These are phyloP conservation scores for Dasyurus viverrinus DNA, from an alignment of 2,113 vertebrate species.

Conservation along the genomic window DNA sequence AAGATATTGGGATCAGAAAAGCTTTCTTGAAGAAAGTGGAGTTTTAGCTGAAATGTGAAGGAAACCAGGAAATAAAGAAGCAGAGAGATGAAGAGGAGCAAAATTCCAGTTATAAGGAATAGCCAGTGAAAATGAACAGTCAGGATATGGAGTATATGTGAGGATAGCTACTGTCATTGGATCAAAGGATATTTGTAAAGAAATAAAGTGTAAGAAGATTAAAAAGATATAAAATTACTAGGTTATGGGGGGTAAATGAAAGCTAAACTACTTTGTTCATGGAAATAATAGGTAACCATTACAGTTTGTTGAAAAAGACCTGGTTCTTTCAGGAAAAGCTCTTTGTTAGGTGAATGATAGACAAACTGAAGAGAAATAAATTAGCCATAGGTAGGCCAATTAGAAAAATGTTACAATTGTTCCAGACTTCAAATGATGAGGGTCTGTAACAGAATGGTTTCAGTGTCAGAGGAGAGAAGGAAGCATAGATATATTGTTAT, in stretches of 20 bases:
- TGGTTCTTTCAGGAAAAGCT: too few relatives aligned
- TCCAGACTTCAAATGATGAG: too few relatives aligned
- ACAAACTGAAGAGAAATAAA: too few relatives aligned
- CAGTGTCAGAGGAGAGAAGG: too few relatives aligned
- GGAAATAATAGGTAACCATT: too few relatives aligned
- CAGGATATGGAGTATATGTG: neutral
- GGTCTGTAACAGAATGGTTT: too few relatives aligned
- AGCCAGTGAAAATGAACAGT: neutral
- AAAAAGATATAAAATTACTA: neutral
- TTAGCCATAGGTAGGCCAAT: too few relatives aligned
- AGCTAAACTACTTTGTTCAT: too few relatives aligned
- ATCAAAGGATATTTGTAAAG: neutral
- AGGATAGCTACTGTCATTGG: neutral
- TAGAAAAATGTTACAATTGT: too few relatives aligned
- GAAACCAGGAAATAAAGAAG: neutral
- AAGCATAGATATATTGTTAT: too few relatives aligned
- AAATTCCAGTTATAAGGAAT: neutral
- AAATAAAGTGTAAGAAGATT: neutral
- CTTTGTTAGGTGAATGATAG: too few relatives aligned
- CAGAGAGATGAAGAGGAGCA: neutral
- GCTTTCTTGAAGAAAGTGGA: neutral
- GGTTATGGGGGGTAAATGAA: neutral
- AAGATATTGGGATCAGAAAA: neutral
- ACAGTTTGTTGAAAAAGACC: too few relatives aligned
- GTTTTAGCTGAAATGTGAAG: neutral